phyloP scores from a whole-genome alignment of 2,113 vertebrate genomes.

The Gallinago paraguaiae region DNA sequence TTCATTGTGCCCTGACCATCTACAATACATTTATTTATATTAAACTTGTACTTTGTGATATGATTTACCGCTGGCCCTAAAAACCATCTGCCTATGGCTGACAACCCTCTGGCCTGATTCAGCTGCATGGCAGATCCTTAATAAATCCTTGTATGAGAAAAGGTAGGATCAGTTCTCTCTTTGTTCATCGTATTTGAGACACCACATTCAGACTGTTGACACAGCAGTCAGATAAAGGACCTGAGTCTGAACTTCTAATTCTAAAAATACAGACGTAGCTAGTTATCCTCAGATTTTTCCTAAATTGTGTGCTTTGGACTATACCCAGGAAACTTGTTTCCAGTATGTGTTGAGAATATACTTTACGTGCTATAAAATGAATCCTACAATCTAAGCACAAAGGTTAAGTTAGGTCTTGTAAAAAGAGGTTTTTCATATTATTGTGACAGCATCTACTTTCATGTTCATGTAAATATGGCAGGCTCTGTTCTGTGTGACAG shows the following conservation, averaged over 20 bases:
- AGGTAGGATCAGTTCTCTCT: not conserved
- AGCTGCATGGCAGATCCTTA: not conserved
- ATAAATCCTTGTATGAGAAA: not conserved
- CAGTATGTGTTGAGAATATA: not conserved
- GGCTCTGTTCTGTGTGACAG: conserved; percentile 55
- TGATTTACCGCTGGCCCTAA: not conserved
- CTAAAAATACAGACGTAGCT: not conserved
- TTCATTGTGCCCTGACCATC: not conserved
- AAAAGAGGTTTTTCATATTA: conserved; percentile 3
- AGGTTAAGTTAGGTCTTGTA: conserved; percentile 44
- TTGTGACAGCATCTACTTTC: conserved; percentile 59
- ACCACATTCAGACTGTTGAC: not conserved
- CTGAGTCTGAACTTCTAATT: not conserved
- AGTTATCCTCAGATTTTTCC: conserved; percentile 8
- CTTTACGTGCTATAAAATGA: conserved; percentile 29
- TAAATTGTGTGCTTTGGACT: not conserved
- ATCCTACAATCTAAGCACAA: conserved; percentile 14
- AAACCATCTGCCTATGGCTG: not conserved
- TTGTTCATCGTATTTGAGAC: not conserved
- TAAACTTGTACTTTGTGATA: not conserved
- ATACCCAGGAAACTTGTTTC: not conserved
- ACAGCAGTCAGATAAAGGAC: not conserved
- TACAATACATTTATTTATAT: not conserved
- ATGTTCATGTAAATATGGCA: conserved; percentile 59
- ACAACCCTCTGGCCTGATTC: not conserved